Base-by-base conservation (phyloP, 2,113 vertebrate genomes). In the Misgurnus anguillicaudatus region DNA sequence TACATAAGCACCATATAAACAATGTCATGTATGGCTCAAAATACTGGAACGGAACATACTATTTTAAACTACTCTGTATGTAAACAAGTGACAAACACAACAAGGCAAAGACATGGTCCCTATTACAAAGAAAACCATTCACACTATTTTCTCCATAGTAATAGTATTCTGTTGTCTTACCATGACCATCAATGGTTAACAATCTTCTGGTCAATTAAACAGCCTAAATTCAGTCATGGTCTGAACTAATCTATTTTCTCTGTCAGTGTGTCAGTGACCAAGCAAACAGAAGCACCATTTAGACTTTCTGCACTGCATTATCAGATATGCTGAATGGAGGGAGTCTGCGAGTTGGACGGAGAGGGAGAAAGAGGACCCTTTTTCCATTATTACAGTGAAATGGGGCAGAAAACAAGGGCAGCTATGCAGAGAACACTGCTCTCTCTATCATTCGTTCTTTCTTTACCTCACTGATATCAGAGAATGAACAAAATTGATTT, bases 351-450 rank as follows among this genome's bases (percentile, higher is more conserved):
- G 42, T 8, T 62, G 38, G 39, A 45, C 36, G 42, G 61, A 53
- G 39, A 67, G 77, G 62, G 82, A 75, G 55, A 42, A 68, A 65
- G 42, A 81, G 81, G 76, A 64, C 71, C 77, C 84, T 67, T 87
- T 84, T 90, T 85, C 88, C 61, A 89, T 93, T 94, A 90, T 93
- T 66, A 78, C 58, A 78, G 77, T 84, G 86, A 93, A 91, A 87
- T 93, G 87, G 90, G 90, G 90, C 89, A 70, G 90, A 92, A 92
- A 93, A 93, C 65, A 67, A 86, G 88, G 87, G 82, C 90, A 90
- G 83, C 69, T 74, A 91, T 88, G 84, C 80, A 83, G 86, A 81
- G 86, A 91, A 91, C 82, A 86, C 66, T 55, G 77, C 72, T 77
- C 74, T 58, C 67, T 74, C 66, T 78, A 24, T 65, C 68, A 42